These are phyloP conservation scores for Heliconius cydno DNA, from an alignment of 2,888 invertebrate genomes.

Conservation along the genomic window DNA sequence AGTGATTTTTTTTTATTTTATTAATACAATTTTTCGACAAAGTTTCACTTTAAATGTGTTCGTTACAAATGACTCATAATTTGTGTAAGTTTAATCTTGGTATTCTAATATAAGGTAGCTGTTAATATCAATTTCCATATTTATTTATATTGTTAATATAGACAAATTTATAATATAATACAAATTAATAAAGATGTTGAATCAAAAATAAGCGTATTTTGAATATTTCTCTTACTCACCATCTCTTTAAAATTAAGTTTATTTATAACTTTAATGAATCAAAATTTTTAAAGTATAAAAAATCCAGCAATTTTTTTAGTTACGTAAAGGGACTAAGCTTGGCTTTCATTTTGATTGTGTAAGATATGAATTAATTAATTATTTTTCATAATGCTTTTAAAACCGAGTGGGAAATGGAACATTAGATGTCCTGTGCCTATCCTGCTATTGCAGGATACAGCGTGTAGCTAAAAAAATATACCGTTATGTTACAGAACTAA, in stretches of 20 bases:
- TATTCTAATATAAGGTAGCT: constrained; percentile 18
- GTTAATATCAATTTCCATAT: constrained; percentile 16
- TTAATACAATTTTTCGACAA: not conserved
- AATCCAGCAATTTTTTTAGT: constrained; percentile 29
- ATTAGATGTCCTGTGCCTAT: not conserved
- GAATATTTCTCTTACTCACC: constrained; percentile 46
- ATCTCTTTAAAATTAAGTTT: not conserved
- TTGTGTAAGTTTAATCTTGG: constrained; percentile 8
- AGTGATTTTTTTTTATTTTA: not conserved
- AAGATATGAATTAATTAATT: constrained; percentile 15
- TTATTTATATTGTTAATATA: constrained; percentile 24
- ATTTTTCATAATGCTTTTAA: constrained; percentile 37
- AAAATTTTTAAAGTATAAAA: not conserved
- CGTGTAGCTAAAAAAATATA: not conserved
- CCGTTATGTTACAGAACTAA: constrained; percentile 73
- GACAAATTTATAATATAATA: constrained; percentile 37
- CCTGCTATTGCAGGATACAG: not conserved
- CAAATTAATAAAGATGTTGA: constrained; percentile 56
- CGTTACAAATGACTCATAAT: constrained; percentile 6
- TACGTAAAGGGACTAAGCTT: constrained; percentile 53
- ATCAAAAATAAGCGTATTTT: constrained; percentile 54
- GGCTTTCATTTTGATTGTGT: constrained; percentile 58
- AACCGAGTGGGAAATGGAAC: not conserved
- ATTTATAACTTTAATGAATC: not conserved
- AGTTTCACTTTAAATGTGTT: not conserved